phyloP scores from a whole-genome alignment of 2,797 vertebrate genomes.

The Epinephelus coioides region DNA sequence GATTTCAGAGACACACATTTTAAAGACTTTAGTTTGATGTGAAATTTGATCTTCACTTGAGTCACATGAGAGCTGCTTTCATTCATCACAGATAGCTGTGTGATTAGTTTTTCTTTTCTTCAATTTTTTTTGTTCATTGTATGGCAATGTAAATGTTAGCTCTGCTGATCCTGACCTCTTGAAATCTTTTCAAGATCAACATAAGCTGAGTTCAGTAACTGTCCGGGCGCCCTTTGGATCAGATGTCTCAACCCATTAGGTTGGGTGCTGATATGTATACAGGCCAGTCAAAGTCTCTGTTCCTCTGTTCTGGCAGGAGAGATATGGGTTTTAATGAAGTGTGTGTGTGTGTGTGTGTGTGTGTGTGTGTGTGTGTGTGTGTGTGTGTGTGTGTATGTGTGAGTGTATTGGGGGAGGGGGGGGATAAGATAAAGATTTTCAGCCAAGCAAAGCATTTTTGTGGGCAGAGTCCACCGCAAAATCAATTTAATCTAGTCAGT shows the following conservation, averaged over 20 bases:
- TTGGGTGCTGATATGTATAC: constrained; percentile 59
- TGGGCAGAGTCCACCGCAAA: constrained; percentile 71
- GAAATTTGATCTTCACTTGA: background rate
- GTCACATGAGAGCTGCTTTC: background rate
- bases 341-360: background rate
- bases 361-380: background rate
- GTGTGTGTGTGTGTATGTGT: background rate
- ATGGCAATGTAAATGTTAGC: background rate
- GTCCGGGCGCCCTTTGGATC: constrained; percentile 69
- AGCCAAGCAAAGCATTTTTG: constrained; percentile 55
- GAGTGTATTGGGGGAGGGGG: background rate
- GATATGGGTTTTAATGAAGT: constrained; percentile 59
- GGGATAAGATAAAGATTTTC: constrained; percentile 62
- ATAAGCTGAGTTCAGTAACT: constrained; percentile 53
- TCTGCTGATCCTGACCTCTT: constrained; percentile 30
- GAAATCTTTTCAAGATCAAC: constrained; percentile 50
- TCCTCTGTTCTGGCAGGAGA: constrained; percentile 59
- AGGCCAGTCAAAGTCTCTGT: constrained; percentile 76
- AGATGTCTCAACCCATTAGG: constrained; percentile 40
- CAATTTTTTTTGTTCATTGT: background rate
- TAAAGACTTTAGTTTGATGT: background rate
- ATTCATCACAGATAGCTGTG: background rate
- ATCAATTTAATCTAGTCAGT: constrained; percentile 50
- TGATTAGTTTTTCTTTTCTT: background rate
- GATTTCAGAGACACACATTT: background rate